Evolutionary conservation across 2,113 vertebrate genomes (phyloP), one percentile per base, ranked within the genome.

Genomic region (Pelobates fuscus): DNA sequence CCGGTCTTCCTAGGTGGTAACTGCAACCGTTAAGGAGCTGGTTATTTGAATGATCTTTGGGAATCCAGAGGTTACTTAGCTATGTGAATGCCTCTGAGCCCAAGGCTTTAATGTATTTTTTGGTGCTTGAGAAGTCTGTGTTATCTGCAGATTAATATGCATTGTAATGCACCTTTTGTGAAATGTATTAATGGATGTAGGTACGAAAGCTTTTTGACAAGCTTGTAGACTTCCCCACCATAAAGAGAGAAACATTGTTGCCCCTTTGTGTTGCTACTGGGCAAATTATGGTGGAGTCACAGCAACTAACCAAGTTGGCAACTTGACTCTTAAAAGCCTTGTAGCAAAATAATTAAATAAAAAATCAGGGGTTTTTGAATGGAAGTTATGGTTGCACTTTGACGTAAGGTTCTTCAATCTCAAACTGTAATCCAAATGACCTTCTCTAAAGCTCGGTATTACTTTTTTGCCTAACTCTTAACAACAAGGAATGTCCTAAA

Each of bases 121-220:
- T 49, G 63, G 72, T 76, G 72, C 72, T 49, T 20, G 30, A 66
- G 49, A 55, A 29, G 63, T 67, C 63, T 75, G 64, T 57, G 37
- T 23, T 59, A 66, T 25, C 59, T 44, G 25, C 57, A 26, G 37
- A 27, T 71, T 71, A 62, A 62, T 37, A 25, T 25, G 44, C 60
- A 41, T 72, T 29, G 8, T 72, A 32, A 14, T 20, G 60, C 26
- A 63, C 25, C 20, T 49, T n/a, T 8, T 55, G 52, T 55, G 52
- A 55, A 23, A 21, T 17, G 52, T 55, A 21, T 55, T 44, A 60
- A 62, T 29, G 14, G 58, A 29, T 21, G 15, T 43, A 49, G 69
- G 69, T 71, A 71, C 41, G 37, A 43, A 46, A 62, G 69, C 54
- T 59, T 61, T 71, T 70, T 21, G 37, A 57, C 21, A 23, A 29